These are phyloP conservation scores for Lamellibrachia luymesi DNA, from an alignment of 1,140 invertebrate genomes.

Conservation along the genomic window DNA sequence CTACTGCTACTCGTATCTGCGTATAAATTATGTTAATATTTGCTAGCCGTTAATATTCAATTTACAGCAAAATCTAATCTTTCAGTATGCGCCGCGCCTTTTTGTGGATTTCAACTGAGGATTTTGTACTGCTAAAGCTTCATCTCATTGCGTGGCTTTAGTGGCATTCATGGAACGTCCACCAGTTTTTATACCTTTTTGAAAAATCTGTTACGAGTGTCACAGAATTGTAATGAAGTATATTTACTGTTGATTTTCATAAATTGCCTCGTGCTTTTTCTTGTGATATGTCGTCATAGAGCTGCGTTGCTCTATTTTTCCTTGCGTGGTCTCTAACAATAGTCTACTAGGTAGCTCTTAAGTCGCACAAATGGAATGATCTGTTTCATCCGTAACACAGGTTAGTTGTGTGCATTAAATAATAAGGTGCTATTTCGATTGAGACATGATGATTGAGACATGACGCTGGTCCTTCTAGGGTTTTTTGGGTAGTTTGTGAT, in stretches of 20 bases:
- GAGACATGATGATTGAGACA: background rate
- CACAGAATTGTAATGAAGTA: background rate
- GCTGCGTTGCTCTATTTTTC: background rate
- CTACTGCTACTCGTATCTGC: background rate
- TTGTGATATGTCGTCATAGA: too few species aligned
- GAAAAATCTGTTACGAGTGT: background rate
- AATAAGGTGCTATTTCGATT: background rate
- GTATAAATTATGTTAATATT: background rate
- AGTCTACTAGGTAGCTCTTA: background rate
- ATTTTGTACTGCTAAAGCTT: background rate
- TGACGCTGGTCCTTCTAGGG: background rate
- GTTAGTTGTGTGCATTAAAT: background rate
- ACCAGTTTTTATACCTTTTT: background rate
- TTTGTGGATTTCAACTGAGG: background rate
- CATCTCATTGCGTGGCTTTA: background rate
- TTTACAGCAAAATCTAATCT: background rate
- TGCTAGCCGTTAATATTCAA: background rate
- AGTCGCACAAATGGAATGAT: background rate
- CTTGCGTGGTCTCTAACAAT: background rate
- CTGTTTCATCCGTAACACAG: background rate
- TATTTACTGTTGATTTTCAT: background rate
- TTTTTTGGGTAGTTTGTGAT: background rate
- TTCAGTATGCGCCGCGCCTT: background rate
- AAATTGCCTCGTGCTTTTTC: background rate
- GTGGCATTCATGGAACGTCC: background rate